Evolutionary conservation across 2,888 invertebrate species (phyloP).

Genomic region (Macaria liturata): DNA sequence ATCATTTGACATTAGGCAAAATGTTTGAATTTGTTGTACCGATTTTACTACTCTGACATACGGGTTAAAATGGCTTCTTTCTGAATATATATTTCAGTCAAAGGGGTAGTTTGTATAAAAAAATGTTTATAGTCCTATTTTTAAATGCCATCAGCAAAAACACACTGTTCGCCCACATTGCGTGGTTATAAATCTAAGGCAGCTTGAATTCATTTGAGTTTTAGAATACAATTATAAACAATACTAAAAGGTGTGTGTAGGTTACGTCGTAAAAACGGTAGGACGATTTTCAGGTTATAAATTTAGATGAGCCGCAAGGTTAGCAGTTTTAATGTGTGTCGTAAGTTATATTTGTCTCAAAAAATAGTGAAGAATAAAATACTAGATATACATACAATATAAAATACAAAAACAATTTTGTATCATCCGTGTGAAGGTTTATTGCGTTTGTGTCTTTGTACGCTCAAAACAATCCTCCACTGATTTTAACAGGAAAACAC

Average conservation of each 20-base stretch:
- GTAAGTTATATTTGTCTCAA: background rate
- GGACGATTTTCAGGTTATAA: constrained; percentile 51
- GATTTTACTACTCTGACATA: constrained; percentile 12
- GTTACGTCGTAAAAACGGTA: constrained; percentile 65
- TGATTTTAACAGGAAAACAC: too few species aligned
- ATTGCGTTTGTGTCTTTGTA: too few species aligned
- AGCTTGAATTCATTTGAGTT: constrained; percentile 55
- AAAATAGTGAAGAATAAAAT: too few species aligned
- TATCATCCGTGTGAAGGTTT: too few species aligned
- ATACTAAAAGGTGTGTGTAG: constrained; percentile 46
- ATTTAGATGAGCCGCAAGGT: constrained; percentile 1
- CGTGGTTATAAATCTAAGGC: constrained; percentile 46
- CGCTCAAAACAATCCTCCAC: too few species aligned
- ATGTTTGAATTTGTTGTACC: background rate
- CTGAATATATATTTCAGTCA: background rate
- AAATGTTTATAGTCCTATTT: constrained; percentile 58
- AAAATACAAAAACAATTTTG: too few species aligned
- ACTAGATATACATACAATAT: too few species aligned
- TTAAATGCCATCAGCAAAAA: constrained; percentile 50
- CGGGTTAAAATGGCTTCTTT: constrained; percentile 30
- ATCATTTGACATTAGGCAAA: constrained; percentile 44
- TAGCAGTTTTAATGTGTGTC: constrained; percentile 1
- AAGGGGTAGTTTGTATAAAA: constrained; percentile 55
- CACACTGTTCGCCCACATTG: constrained; percentile 43
- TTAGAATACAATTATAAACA: constrained; percentile 39